Conservation (phyloP, 2,113 vertebrate species). For the Cyanocitta stelleri region DNA sequence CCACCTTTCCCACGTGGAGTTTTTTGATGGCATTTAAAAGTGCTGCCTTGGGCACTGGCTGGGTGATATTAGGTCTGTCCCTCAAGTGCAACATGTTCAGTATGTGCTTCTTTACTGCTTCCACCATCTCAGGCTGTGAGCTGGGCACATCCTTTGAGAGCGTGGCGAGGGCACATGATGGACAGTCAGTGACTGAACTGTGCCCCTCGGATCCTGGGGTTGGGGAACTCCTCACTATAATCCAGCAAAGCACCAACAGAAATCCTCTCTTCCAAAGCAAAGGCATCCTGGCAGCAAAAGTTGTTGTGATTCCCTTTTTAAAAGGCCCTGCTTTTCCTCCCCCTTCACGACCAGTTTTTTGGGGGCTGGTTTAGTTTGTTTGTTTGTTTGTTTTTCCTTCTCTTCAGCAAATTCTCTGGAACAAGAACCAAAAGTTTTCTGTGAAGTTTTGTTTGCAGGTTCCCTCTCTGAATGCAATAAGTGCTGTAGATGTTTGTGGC, state of each 20-base stretch:
- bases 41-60: conserved; percentile 92
- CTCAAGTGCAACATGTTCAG: conserved; percentile 93
- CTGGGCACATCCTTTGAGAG: conserved; percentile 81
- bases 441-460: conserved; percentile 82
- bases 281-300: conserved; percentile 83
- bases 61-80: conserved; percentile 94
- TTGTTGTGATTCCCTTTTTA: conserved; percentile 74
- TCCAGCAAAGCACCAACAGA: conserved; percentile 77
- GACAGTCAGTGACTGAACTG: conserved; percentile 74
- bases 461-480: conserved; percentile 76
- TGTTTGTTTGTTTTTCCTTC: conserved; percentile 60
- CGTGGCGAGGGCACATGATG: conserved; percentile 84
- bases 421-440: conserved; percentile 82
- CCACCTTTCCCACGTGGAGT: conserved; percentile 92
- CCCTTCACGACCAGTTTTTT: conserved; percentile 68
- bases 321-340: conserved; percentile 74
- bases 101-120: conserved; percentile 96
- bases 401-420: conserved; percentile 79
- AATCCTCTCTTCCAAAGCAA: conserved; percentile 78
- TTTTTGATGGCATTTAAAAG: conserved; percentile 96
- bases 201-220: conserved; percentile 76
- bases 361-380: conserved; percentile 38
- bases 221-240: conserved; percentile 77
- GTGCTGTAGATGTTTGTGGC: conserved; percentile 79
- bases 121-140: conserved; percentile 87